Percentiles rank a stretch among this genome's conserved stretches.
Evolutionary conservation across 2,888 invertebrate species (phyloP).

Genomic region (Asteroscopus sphinx): DNA sequence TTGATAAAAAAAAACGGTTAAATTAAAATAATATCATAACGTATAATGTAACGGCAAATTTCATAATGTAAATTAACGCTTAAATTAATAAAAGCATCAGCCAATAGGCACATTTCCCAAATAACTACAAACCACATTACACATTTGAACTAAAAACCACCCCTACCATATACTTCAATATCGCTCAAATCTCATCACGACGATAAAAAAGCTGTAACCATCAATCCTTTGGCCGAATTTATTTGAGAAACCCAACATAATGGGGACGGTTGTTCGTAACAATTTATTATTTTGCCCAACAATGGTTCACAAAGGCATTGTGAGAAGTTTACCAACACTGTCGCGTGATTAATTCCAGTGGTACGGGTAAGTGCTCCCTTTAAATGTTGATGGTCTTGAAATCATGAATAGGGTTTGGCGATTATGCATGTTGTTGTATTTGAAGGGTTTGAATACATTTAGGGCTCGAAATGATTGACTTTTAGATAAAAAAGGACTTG

Average conservation of each 20-base stretch:
- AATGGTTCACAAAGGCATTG: constrained; percentile 75
- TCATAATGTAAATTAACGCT: too few relatives aligned
- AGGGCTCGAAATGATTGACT: constrained; percentile 3
- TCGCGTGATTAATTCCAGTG: constrained; percentile 85
- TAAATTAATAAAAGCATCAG: too few relatives aligned
- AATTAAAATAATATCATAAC: too few relatives aligned
- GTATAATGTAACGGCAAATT: too few relatives aligned
- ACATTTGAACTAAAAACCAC: constrained; percentile 6
- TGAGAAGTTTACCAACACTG: constrained; percentile 86
- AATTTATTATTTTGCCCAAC: constrained; percentile 67
- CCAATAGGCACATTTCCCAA: too few relatives aligned
- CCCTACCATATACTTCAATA: constrained; percentile 39
- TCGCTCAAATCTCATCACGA: constrained; percentile 49
- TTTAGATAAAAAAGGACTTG: background rate
- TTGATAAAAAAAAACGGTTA: too few relatives aligned
- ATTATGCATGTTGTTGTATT: constrained; percentile 47
- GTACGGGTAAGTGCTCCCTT: constrained; percentile 78
- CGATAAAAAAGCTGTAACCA: constrained; percentile 71
- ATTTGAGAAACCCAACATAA: constrained; percentile 73
- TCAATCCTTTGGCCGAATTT: constrained; percentile 75
- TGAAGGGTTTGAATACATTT: constrained; percentile 40
- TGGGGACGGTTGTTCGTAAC: constrained; percentile 60
- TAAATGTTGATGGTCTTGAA: constrained; percentile 53
- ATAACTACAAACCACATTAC: constrained; percentile 8
- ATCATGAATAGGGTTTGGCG: constrained; percentile 46